A percentile compares a stretch with the other conserved stretches of the same genome.
phyloP scores from a whole-genome alignment of 2,888 invertebrate species.

The Drosophila borborema region DNA sequence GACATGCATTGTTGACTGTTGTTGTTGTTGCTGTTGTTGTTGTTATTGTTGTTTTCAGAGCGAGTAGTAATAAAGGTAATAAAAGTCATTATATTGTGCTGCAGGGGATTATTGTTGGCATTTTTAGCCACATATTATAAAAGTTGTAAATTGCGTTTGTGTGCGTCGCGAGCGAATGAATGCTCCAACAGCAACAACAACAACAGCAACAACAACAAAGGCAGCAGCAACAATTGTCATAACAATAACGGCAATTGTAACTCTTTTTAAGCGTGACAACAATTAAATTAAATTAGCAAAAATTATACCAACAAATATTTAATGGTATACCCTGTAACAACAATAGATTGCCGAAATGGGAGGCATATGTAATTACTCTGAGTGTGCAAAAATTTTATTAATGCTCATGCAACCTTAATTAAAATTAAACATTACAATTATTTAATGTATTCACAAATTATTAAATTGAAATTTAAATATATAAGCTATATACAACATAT shows the following conservation, averaged over 20 bases:
- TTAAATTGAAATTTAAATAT: too few relatives aligned
- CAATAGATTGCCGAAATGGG: too few relatives aligned
- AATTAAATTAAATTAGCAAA: constrained; percentile 75
- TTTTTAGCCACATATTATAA: constrained; percentile 65
- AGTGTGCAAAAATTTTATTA: too few relatives aligned
- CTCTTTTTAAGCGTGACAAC: constrained; percentile 38
- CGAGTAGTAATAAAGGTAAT: constrained; percentile 75
- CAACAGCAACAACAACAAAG: neutral
- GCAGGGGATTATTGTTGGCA: constrained; percentile 73
- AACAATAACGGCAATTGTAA: constrained; percentile 24
- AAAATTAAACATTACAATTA: neutral
- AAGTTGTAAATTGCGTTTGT: constrained; percentile 29
- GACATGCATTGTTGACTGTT: constrained; percentile 66
- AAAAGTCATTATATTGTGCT: constrained; percentile 81
- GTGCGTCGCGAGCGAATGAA: neutral
- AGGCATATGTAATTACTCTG: neutral
- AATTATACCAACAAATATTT: constrained; percentile 58
- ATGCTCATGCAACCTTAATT: too few relatives aligned
- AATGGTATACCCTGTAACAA: neutral
- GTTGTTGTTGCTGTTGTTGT: too few relatives aligned
- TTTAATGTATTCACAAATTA: neutral
- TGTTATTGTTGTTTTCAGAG: constrained; percentile 47
- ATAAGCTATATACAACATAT: too few relatives aligned
- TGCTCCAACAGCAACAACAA: neutral
- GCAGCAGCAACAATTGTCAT: constrained; percentile 22